Evolutionary conservation across 2,113 vertebrate genomes (phyloP), one percentile per base, ranked within the genome.

Genomic region (Acrocephalus kingi): DNA sequence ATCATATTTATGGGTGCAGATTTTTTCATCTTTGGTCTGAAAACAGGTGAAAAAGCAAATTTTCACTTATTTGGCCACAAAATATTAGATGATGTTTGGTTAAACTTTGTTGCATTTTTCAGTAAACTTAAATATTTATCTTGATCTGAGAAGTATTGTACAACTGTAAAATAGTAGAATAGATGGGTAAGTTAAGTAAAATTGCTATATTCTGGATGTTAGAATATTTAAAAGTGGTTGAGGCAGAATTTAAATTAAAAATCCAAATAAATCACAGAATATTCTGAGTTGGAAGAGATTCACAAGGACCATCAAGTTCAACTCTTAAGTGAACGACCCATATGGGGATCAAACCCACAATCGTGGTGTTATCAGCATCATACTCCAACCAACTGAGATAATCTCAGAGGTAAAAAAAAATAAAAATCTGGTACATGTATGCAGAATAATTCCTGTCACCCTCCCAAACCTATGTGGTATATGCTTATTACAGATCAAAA

Each of bases 271-370:
- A 46, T 82, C 9, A 23, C 22, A 61, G 54, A 45, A 28, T 54
- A 54, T 54, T 61, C 46, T 69, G 55, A 23, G 22, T 54, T 27
- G 12, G 33, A 77, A 33, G 27, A 12, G 22, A 10, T 68, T 77
- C 27, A 27, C 18, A 61, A 45, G 18, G 33, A 52, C 27, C 31
- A 23, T 19, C 0, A 2, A 37, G 27, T 68, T 46, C 46, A 61
- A 0, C 9, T 28, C 37, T 21, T 37, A 31, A 45, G 33, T 22
- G 37, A 52, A 37, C 0, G 1, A 12, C 5, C 37, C 35, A 22
- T 43, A 12, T 11, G 17, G 33, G 54, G 27, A 22, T 52, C 33
- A 68, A 68, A 52, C 11, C 11, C 63, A 61, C 31, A 59, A 22
- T 4, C 13, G 52, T 61, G 22, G 14, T 68, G 9, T 59, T 45